Evolutionary conservation across 2,888 invertebrate species (phyloP), one percentile per base, ranked within the genome.

Genomic region (Chrysodeixis includens): DNA sequence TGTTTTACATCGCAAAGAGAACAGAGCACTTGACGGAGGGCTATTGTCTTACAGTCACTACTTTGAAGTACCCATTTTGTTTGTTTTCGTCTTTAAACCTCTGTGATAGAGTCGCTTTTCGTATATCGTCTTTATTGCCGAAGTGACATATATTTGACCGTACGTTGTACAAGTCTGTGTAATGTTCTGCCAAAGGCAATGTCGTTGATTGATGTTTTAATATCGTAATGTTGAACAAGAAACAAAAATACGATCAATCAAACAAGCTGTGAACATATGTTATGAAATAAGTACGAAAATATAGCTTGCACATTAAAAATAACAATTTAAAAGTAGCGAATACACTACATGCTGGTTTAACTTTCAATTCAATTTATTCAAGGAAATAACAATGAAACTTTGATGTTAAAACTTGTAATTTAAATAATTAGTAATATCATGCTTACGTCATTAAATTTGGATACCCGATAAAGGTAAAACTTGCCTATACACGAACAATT

Each of bases 1-100:
- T 66, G 67, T 56, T 76, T 64, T 53, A 54, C 51, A 62, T 14
- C 32, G 26, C 30, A 54, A 52, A 49, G 55, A 12, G n/a, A 64
- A 56, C 46, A 16, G 9, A 54, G 53, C 57, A 35, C 44, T 51
- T 52, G 16, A 49, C 22, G 26, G 49, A 61, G 54, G 57, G 56
- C 49, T 53, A 56, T 63, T 59, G 44, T 54, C 40, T 40, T 40
- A 26, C 40, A n/a, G 40, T 40, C 40, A 40, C 40, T 40, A n/a
- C 6, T n/a, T 7, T 40, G n/a, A 40, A n/a, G n/a, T 10, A 2
- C 9, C 1, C 0, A 32, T 1, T 10, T n/a, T 6, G 40, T n/a
- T 6, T n/a, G 0, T 4, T 26, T 26, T 26, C 26, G 26, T 3
- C 40, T 7, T 40, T 40, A 40, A n/a, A 4, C n/a, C 40, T 7